Conservation (phyloP, 2,113 vertebrate species). For the Aplodontia rufa region DNA sequence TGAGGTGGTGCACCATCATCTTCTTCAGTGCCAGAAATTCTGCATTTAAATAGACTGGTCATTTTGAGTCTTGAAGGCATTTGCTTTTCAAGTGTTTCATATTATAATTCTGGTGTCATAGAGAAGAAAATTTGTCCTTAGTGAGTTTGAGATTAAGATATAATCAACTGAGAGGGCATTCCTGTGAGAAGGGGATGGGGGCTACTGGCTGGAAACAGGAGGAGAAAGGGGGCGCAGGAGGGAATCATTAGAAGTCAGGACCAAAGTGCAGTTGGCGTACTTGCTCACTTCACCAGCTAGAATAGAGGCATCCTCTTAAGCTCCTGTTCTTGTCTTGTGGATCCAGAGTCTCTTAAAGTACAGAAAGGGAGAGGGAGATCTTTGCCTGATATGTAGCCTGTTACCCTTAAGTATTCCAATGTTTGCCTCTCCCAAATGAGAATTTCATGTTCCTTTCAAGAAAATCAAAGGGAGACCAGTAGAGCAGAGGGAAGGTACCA, state of each 20-base stretch:
- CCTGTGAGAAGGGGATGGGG: neutral
- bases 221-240: accelerated
- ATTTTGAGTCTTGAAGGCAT: neutral
- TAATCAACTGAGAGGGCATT: neutral
- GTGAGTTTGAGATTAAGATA: neutral
- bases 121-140: neutral
- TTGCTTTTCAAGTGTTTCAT: neutral
- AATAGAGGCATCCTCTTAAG: neutral
- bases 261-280: neutral
- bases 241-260: neutral
- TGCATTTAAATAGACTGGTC: neutral
- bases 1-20: neutral
- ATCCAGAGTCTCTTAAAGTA: neutral
- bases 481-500: no score
- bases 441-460: neutral
- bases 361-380: neutral
- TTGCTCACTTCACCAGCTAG: no score
- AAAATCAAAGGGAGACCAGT: no score
- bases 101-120: neutral
- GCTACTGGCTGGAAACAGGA: neutral
- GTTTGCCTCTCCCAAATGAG: neutral
- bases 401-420: neutral
- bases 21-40: neutral
- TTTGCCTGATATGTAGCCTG: neutral
- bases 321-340: neutral